These are phyloP conservation scores for Sapajus apella DNA, from an alignment of 2,113 vertebrate species.

Conservation along the genomic window DNA sequence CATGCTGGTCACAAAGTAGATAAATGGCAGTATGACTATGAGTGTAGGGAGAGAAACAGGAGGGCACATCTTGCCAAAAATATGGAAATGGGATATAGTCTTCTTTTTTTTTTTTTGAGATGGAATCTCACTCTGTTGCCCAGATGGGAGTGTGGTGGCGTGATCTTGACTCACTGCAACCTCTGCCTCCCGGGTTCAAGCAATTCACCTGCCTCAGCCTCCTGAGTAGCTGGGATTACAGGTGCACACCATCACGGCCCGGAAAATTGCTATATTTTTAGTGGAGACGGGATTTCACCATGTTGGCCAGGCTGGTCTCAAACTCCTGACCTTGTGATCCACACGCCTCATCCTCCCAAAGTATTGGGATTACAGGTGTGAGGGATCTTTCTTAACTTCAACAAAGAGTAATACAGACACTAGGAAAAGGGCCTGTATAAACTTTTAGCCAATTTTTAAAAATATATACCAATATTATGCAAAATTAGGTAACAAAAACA, in stretches of 20 bases:
- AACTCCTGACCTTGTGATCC: background rate
- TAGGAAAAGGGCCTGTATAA: background rate
- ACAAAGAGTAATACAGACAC: background rate
- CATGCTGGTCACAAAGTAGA: background rate
- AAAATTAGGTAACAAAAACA: background rate
- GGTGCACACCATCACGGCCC: too few relatives aligned
- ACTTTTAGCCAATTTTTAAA: background rate
- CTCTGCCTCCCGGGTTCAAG: too few relatives aligned
- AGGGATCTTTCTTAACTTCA: background rate
- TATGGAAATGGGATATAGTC: background rate
- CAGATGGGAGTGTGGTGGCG: too few relatives aligned
- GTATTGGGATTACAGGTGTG: background rate
- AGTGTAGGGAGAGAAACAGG: background rate
- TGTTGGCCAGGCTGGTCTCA: background rate
- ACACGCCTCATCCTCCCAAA: rapidly evolving
- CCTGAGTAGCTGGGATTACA: too few relatives aligned
- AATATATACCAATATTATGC: background rate
- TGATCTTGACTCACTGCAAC: too few relatives aligned
- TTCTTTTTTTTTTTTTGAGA: background rate
- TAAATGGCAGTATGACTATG: background rate
- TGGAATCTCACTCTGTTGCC: too few relatives aligned
- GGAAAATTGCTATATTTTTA: too few relatives aligned
- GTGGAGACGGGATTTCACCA: too few relatives aligned
- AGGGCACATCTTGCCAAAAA: background rate
- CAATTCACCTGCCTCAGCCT: too few relatives aligned